Percentiles rank a stretch among this genome's conserved stretches.
Evolutionary conservation across 2,888 invertebrate genomes (phyloP).

Genomic region (Argyra leucocephala): DNA sequence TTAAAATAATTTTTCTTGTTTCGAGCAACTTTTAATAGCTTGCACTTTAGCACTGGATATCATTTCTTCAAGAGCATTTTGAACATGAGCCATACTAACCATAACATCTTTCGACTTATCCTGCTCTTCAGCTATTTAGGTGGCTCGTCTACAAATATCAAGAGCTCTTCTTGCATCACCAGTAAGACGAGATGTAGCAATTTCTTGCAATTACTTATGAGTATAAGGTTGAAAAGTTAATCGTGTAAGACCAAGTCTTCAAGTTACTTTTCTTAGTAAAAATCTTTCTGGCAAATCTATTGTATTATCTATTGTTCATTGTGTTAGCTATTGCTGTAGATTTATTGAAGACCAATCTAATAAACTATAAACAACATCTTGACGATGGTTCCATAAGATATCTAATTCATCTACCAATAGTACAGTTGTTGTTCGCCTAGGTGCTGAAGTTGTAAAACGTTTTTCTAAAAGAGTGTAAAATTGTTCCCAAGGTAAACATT

Average conservation of each 20-base stretch:
- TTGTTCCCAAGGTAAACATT: too few species aligned
- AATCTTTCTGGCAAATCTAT: slow-evolving; percentile 95
- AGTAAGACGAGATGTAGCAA: slow-evolving; percentile 71
- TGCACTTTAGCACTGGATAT: slow-evolving; percentile 76
- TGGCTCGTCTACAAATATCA: too few species aligned
- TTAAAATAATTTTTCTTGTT: slow-evolving; percentile 69
- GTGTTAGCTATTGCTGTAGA: slow-evolving; percentile 74
- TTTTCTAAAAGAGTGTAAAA: slow-evolving; percentile 68
- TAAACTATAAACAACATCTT: too few species aligned
- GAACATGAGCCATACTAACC: slow-evolving; percentile 66
- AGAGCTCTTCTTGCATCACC: slow-evolving; percentile 91
- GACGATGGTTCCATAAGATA: slow-evolving; percentile 81
- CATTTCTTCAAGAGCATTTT: slow-evolving; percentile 75
- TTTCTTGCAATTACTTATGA: slow-evolving; percentile 74
- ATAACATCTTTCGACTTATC: slow-evolving; percentile 89
- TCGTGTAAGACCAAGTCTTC: slow-evolving; percentile 68
- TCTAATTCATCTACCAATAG: slow-evolving; percentile 92
- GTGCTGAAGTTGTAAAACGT: slow-evolving; percentile 61
- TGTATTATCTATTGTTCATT: slow-evolving; percentile 95
- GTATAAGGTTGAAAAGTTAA: slow-evolving; percentile 93
- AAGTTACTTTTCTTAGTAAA: slow-evolving; percentile 61
- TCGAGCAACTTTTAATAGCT: slow-evolving; percentile 69
- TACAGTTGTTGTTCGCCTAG: slow-evolving; percentile 60
- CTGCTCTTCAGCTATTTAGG: too few species aligned
- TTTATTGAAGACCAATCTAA: slow-evolving; percentile 86